Percentiles rank a stretch among this genome's conserved stretches.
phyloP scores from a whole-genome alignment of 2,113 vertebrate species.

The Lethenteron reissneri region DNA sequence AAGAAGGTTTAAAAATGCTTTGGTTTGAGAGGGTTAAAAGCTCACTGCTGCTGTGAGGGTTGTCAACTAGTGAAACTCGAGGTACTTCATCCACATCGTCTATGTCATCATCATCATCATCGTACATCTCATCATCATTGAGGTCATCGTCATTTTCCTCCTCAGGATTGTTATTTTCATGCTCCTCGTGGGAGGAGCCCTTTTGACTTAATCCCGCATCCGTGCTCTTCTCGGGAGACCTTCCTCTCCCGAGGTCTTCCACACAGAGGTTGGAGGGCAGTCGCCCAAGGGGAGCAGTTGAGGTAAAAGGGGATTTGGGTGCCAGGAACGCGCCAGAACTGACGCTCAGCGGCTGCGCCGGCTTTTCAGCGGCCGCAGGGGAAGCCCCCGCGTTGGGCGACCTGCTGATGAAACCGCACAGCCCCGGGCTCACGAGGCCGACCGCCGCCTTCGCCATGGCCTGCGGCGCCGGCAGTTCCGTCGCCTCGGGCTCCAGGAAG shows the following conservation, averaged over 20 bases:
- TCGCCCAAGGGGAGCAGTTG: neutral
- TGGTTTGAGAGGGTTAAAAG: slow-evolving; percentile 79
- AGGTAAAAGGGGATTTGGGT: slow-evolving; percentile 5
- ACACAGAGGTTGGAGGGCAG: neutral
- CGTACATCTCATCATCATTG: slow-evolving; percentile 2
- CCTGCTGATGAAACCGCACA: no score
- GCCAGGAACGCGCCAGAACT: neutral
- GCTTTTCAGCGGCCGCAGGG: no score
- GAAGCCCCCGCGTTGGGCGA: no score
- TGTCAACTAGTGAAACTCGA: neutral
- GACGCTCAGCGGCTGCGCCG: no score
- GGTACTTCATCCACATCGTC: slow-evolving; percentile 2
- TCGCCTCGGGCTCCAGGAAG: slow-evolving; percentile 74
- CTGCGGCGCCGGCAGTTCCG: neutral
- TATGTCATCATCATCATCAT: neutral
- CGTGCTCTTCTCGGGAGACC: no score
- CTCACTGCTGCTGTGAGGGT: slow-evolving; percentile 5
- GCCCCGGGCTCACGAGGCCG: no score
- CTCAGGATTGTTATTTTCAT: neutral
- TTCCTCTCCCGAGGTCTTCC: no score
- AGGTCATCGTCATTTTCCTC: neutral
- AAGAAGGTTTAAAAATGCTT: slow-evolving; percentile 99
- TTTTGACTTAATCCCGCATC: no score
- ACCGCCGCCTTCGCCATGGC: no score
- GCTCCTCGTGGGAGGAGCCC: no score